These are phyloP conservation scores for Tiliacea citrago DNA, from an alignment of 2,888 invertebrate genomes.

Conservation along the genomic window DNA sequence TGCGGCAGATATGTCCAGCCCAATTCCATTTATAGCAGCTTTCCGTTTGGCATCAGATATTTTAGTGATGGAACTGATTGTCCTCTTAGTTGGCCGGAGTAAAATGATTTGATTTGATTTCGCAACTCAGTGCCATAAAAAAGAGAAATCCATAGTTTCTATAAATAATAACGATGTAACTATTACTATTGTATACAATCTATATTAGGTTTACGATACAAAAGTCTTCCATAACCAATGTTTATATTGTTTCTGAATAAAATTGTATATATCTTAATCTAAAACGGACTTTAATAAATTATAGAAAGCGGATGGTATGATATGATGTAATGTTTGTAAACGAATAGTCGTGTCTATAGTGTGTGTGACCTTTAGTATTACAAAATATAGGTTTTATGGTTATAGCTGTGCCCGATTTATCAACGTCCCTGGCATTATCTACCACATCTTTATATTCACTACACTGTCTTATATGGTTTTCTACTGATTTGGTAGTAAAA, in stretches of 20 bases:
- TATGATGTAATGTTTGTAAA: constrained; percentile 47
- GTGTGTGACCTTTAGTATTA: constrained; percentile 52
- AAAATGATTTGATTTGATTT: neutral
- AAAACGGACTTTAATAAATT: constrained; percentile 35
- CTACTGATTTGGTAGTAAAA: neutral
- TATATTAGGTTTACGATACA: neutral
- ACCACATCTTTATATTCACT: neutral
- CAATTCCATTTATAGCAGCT: no score
- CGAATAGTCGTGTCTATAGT: constrained; percentile 45
- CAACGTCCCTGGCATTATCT: constrained; percentile 12
- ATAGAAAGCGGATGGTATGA: constrained; percentile 49
- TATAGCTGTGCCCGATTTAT: constrained; percentile 34
- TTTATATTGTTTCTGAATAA: constrained; percentile 20
- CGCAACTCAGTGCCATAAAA: constrained; percentile 12
- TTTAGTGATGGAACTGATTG: no score
- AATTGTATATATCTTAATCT: constrained; percentile 25
- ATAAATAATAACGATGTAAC: constrained; percentile 17
- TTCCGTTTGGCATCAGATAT: no score
- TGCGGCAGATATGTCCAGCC: no score
- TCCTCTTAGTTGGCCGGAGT: neutral
- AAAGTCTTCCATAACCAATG: constrained; percentile 8
- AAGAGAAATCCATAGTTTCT: constrained; percentile 15
- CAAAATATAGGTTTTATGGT: constrained; percentile 48
- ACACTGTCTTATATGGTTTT: neutral
- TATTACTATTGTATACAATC: constrained; percentile 1